Evolutionary conservation across 2,888 invertebrate species (phyloP).

Genomic region (Coecobrya sp.): DNA sequence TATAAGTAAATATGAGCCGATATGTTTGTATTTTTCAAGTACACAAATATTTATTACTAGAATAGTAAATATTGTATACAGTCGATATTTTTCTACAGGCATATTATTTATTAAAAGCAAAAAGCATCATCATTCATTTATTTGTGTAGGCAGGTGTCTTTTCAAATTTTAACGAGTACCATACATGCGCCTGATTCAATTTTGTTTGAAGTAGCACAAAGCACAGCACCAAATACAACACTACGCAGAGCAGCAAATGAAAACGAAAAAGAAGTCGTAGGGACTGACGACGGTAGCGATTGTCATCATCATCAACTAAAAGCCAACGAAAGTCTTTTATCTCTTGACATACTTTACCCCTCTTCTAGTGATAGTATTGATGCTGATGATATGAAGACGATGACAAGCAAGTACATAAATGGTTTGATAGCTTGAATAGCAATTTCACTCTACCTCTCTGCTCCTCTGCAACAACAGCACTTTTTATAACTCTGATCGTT

Average conservation of each 20-base stretch:
- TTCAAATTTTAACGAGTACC: conserved; percentile 69
- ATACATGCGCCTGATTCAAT: conserved; percentile 30
- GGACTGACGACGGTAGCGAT: conserved; percentile 19
- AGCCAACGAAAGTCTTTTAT: conserved; percentile 43
- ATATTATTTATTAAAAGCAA: neutral
- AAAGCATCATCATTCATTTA: conserved; percentile 37
- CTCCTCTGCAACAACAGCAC: conserved; percentile 53
- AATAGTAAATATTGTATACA: too few relatives aligned
- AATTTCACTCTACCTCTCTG: conserved; percentile 8
- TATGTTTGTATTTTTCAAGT: too few relatives aligned
- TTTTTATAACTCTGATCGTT: conserved; percentile 80
- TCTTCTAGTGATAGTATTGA: conserved; percentile 19
- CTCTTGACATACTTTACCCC: neutral
- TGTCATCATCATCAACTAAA: conserved; percentile 20
- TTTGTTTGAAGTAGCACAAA: neutral
- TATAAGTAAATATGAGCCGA: too few relatives aligned
- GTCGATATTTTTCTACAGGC: neutral
- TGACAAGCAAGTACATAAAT: conserved; percentile 70
- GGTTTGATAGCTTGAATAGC: conserved; percentile 65
- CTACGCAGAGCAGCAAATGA: neutral
- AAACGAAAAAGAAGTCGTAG: neutral
- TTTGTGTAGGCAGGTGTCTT: conserved; percentile 76
- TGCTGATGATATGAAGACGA: conserved; percentile 60
- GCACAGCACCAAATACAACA: neutral
- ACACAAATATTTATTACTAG: too few relatives aligned